These are phyloP conservation scores for Numenius phaeopus DNA, from an alignment of 2,797 vertebrate species.

Conservation along the genomic window DNA sequence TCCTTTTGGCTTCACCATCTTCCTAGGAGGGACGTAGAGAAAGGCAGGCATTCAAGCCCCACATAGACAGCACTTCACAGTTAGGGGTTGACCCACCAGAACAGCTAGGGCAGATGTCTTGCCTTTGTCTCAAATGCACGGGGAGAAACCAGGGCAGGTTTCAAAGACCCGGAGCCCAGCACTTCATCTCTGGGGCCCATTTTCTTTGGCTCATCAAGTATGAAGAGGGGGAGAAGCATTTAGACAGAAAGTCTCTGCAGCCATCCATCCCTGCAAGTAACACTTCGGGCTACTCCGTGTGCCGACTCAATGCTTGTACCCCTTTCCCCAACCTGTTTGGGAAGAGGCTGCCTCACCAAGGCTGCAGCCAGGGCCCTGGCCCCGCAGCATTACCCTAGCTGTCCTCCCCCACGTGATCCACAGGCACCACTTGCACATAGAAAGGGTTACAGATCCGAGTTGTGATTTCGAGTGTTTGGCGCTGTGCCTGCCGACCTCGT, in stretches of 20 bases:
- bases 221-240: neutral
- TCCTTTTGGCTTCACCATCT: neutral
- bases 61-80: neutral
- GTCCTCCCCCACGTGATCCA: neutral
- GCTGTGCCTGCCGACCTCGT: constrained; percentile 7
- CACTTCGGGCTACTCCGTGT: neutral
- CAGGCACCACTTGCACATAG: accelerated
- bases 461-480: constrained; percentile 41
- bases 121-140: neutral
- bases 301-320: neutral
- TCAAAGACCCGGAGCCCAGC: neutral
- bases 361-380: accelerated
- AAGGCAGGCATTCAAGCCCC: neutral
- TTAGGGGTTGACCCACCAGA: neutral
- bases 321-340: neutral
- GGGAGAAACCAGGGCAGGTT: neutral
- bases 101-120: neutral
- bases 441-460: neutral
- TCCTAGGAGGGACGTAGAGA: neutral
- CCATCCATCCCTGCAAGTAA: neutral
- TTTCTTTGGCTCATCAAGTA: constrained; percentile 1
- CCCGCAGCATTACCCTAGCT: neutral
- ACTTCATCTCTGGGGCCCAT: neutral
- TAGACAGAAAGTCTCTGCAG: neutral
- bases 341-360: neutral